These are phyloP conservation scores for human (Homo sapiens) DNA, from an alignment of 2,113 vertebrate species.

Conservation along the genomic window DNA sequence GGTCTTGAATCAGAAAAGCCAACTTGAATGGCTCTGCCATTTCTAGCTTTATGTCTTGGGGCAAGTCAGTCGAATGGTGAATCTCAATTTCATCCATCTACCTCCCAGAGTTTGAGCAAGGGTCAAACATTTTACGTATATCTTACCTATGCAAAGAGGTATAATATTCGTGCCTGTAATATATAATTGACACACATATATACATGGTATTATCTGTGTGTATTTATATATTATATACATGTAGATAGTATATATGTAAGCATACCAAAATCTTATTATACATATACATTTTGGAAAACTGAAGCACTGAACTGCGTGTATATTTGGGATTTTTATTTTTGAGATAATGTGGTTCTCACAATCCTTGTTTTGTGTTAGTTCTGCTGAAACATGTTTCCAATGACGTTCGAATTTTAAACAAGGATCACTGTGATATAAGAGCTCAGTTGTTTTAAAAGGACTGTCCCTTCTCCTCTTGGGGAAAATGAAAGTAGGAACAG, in stretches of 20 bases:
- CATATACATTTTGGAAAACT: not conserved
- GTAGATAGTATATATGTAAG: not conserved
- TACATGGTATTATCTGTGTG: not conserved
- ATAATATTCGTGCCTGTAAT: not conserved
- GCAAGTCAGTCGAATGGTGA: not conserved
- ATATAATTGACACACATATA: not conserved
- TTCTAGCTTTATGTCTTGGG: not conserved
- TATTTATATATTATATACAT: not conserved
- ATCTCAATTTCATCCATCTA: not conserved
- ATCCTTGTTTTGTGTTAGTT: not conserved
- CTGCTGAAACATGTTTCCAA: not conserved
- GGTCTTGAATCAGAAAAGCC: not conserved
- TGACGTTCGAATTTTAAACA: conserved; percentile 43
- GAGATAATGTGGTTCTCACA: not conserved
- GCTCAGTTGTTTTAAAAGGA: conserved; percentile 54
- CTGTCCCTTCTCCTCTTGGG: conserved; percentile 46
- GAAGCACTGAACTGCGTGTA: not conserved
- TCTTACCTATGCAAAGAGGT: not conserved
- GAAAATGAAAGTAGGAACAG: conserved; percentile 46
- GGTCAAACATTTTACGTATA: not conserved
- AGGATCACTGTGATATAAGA: conserved; percentile 25
- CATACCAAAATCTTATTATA: not conserved
- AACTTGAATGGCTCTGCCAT: not conserved
- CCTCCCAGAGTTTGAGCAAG: not conserved
- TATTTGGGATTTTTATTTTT: not conserved